Evolutionary conservation across 2,797 vertebrate species (phyloP).

Genomic region (Malacoraja senta): DNA sequence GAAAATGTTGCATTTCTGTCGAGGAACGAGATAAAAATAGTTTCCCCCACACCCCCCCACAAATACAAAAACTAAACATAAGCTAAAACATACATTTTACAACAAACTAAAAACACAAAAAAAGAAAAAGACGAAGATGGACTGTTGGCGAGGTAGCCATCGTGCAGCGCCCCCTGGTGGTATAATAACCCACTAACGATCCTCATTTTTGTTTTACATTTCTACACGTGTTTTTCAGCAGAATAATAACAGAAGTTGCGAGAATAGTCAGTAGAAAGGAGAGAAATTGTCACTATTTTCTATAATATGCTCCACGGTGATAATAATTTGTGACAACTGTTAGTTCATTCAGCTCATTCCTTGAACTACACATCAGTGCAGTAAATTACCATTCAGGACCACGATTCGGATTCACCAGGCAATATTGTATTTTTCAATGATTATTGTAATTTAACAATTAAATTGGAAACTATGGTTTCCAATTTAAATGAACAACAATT

Average conservation of each 20-base stretch:
- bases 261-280: not conserved
- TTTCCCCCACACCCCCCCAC: too few species aligned
- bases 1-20: too few species aligned
- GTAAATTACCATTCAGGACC: not conserved
- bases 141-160: too few species aligned
- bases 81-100: too few species aligned
- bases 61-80: too few species aligned
- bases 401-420: not conserved
- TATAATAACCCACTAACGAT: not conserved
- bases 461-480: not conserved
- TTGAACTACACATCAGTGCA: not conserved
- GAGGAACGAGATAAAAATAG: too few species aligned
- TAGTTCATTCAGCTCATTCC: not conserved
- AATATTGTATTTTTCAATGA: not conserved
- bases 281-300: not conserved
- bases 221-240: not conserved
- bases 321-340: not conserved
- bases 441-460: not conserved
- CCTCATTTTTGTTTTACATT: not conserved
- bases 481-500: not conserved
- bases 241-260: not conserved
- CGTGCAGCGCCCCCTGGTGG: too few species aligned
- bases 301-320: not conserved
- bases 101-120: too few species aligned
- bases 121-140: too few species aligned